Evolutionary conservation across 2,113 vertebrate genomes (phyloP).

Genomic region (Nerophis ophidion): DNA sequence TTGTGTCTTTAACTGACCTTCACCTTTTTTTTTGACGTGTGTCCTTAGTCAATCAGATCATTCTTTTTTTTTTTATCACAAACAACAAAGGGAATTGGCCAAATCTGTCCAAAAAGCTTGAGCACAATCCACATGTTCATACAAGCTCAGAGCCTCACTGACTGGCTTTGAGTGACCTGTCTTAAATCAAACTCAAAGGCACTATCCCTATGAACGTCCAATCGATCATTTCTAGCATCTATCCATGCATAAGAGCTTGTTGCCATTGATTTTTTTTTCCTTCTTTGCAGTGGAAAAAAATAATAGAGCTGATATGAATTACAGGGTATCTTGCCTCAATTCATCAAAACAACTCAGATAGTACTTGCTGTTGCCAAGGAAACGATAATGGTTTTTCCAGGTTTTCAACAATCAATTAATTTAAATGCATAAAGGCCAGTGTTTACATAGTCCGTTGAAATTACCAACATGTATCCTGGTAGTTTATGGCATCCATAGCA

Average conservation of each 20-base stretch:
- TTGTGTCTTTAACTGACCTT: constrained; percentile 67
- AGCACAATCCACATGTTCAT: constrained; percentile 30
- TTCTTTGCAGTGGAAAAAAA: constrained; percentile 64
- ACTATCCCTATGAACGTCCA: constrained; percentile 66
- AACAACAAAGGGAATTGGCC: constrained; percentile 39
- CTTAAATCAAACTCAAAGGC: constrained; percentile 62
- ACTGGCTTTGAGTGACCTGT: constrained; percentile 50
- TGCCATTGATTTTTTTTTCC: constrained; percentile 73
- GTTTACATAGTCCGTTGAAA: constrained; percentile 64
- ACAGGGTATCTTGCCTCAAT: constrained; percentile 83
- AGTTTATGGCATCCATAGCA: constrained; percentile 37
- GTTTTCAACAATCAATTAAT: constrained; percentile 88
- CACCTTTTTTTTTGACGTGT: constrained; percentile 66
- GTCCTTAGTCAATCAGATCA: constrained; percentile 59
- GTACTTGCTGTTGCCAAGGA: constrained; percentile 80
- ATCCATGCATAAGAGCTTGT: constrained; percentile 66
- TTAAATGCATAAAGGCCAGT: constrained; percentile 72
- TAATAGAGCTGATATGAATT: constrained; percentile 79
- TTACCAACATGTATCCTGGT: constrained; percentile 6
- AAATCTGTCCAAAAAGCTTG: constrained; percentile 38
- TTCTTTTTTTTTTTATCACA: constrained; percentile 51
- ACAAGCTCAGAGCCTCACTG: constrained; percentile 16
- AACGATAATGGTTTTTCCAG: constrained; percentile 83
- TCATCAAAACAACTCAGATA: constrained; percentile 81
- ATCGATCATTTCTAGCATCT: constrained; percentile 73